Evolutionary conservation across 2,888 invertebrate genomes (phyloP).

Genomic region (Lasioglossum villosulum): DNA sequence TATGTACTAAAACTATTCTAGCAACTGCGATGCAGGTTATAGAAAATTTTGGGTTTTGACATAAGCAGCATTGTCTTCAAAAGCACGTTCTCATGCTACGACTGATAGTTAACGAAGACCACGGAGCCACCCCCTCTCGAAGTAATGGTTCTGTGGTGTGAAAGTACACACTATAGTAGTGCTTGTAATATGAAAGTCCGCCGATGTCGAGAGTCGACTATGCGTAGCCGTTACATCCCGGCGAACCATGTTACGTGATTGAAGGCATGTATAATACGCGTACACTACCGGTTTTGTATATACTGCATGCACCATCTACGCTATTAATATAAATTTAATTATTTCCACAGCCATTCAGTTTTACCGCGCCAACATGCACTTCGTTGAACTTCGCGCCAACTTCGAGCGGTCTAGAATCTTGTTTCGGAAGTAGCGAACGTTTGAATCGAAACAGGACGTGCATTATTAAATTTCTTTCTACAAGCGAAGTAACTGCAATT

Average conservation of each 20-base stretch:
- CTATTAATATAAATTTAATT: slow-evolving; percentile 4
- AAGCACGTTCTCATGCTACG: not conserved
- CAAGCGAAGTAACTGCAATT: not conserved
- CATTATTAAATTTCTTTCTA: not conserved
- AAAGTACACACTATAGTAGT: not conserved
- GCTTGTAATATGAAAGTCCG: not conserved
- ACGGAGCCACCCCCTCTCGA: not conserved
- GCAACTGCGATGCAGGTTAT: too few species aligned
- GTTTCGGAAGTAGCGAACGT: not conserved
- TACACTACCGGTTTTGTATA: not conserved
- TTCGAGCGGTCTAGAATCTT: not conserved
- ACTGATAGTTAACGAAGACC: not conserved
- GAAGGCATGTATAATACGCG: slow-evolving; percentile 2
- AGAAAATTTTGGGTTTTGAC: too few species aligned
- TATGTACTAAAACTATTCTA: too few species aligned
- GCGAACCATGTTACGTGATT: not conserved
- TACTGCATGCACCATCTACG: not conserved
- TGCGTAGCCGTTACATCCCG: not conserved
- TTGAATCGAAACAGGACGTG: not conserved
- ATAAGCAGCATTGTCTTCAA: not conserved
- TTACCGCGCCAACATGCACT: not conserved
- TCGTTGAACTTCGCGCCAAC: not conserved
- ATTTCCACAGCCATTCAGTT: not conserved
- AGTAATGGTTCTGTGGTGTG: not conserved
- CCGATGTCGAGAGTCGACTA: not conserved